These are phyloP conservation scores for Nomada hirtipes DNA, from an alignment of 2,888 invertebrate genomes.

Conservation along the genomic window DNA sequence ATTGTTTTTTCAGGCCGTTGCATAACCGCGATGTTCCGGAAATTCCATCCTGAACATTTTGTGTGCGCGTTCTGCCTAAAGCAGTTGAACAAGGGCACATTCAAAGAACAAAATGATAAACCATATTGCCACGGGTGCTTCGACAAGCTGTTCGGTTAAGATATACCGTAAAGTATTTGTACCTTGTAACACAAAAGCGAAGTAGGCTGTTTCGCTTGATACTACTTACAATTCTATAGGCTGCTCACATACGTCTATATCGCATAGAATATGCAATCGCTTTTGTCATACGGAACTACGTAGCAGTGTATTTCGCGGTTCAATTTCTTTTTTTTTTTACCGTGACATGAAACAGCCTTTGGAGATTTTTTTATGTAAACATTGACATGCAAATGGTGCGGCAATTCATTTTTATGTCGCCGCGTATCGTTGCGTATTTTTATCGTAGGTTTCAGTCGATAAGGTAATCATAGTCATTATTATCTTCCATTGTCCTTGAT, in stretches of 20 bases:
- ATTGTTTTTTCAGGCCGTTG: slow-evolving; percentile 89
- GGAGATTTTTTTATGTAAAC: slow-evolving; percentile 41
- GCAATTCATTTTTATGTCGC: slow-evolving; percentile 14
- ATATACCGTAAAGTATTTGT: slow-evolving; percentile 33
- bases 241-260: slow-evolving; percentile 29
- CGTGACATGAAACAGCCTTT: slow-evolving; percentile 47
- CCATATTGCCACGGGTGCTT: slow-evolving; percentile 99
- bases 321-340: slow-evolving; percentile 27
- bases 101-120: slow-evolving; percentile 99
- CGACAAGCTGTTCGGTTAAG: slow-evolving; percentile 96
- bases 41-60: slow-evolving; percentile 99
- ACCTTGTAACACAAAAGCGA: slow-evolving; percentile 57
- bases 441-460: slow-evolving; percentile 39
- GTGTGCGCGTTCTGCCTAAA: slow-evolving; percentile 99
- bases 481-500: slow-evolving; percentile 51
- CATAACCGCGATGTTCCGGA: slow-evolving; percentile 99
- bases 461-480: slow-evolving; percentile 36
- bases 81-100: slow-evolving; percentile 99
- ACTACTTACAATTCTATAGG: slow-evolving; percentile 54
- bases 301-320: slow-evolving; percentile 23
- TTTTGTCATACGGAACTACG: slow-evolving; percentile 47
- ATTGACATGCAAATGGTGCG: slow-evolving; percentile 42
- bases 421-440: slow-evolving; percentile 35
- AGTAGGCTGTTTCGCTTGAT: slow-evolving; percentile 46
- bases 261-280: slow-evolving; percentile 42